Evolutionary conservation across 2,888 invertebrate genomes (phyloP), one percentile per base, ranked within the genome.

Genomic region (Muschampia plurimacula): DNA sequence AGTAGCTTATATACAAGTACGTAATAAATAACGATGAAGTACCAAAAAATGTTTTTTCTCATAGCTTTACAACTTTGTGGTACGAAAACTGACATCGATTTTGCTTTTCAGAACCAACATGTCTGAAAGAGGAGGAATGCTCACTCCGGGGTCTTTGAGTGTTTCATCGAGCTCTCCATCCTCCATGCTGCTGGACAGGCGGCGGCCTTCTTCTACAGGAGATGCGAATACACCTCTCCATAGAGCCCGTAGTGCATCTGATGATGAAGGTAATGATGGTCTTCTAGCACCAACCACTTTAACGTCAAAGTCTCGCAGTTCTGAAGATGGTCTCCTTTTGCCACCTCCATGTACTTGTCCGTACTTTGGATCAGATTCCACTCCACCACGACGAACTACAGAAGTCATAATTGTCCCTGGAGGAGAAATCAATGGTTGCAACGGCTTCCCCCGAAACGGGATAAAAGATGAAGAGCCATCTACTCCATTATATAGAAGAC

Each of bases 321-420:
- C 91, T 22, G 95, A 90, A 84, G 92, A 94, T 73, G 90, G 92
- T 75, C 85, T 96, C 36, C 92, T 96, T 9, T 84, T 97, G 55
- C 97, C 97, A 4, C 96, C 97, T 0, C 97, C 97, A 0, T 97
- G 97, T 85, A 97, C 97, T 0, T 97, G 97, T 82, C 97, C 97
- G 0, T 97, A 97, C 81, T 97, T 97, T 82, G 97, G 97, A 0
- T 96, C 96, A 76, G 96, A 96, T 2, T 95, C 96, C 28, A 86
- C 95, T 77, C 93, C 95, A 73, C 94, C 95, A 79, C 84, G 90
- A 76, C 83, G 91, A 15, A 92, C 92, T 0, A 95, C 95, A 0
- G 92, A 93, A 82, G 91, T 92, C 0, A 94, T 95, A 1, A 95
- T 95, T 52, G 94, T 95, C 9, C 94, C 95, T 44, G 93, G 93